Base-by-base conservation (phyloP, 2,113 vertebrate genomes). In the Chrysemys picta region DNA sequence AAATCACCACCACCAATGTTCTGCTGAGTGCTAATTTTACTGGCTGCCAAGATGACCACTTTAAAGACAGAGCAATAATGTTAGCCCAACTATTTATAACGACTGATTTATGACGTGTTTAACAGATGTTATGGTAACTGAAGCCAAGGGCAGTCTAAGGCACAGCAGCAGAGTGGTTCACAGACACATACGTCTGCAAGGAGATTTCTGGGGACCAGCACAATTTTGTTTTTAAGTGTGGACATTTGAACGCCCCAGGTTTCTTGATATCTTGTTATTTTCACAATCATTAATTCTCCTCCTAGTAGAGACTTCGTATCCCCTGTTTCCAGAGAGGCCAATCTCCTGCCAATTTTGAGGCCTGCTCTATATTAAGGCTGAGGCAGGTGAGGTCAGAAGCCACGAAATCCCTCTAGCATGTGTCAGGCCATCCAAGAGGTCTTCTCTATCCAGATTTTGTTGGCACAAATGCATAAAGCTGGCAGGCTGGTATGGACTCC, bases 51-150 rank as follows among this genome's bases (percentile, higher is more conserved):
- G 53, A 88, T 89, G 89, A 90, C 49, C 90, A 53, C 84, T 83
- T 89, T 84, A 86, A 52, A 89, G 85, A 92, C 0, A 0, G 59
- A 93, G 52, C 88, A 94, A 65, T 69, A 95, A 84, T 6, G 4
- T 35, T 80, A 88, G 19, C 80, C 69, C 89, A 83, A 80, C 76
- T 90, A 78, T 90, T 96, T 91, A 97, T 90, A 84, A 88, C 27
- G 90, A 87, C 3, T 94, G 90, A 95, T 89, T 80, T 57, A 87
- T 16, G n/a, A 87, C 17, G 75, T 50, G 54, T 56, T 62, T 35
- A 80, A 80, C 85, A 50, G 85, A 87, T 49, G 54, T 42, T 29
- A 59, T 45, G 27, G 76, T 45, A 87, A 62, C 45, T 16, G 75
- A 49, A 87, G 21, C 54, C 53, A 87, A 38, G 5, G 53, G 42